Percentiles rank a stretch among this genome's conserved stretches.
phyloP scores from a whole-genome alignment of 2,888 invertebrate species.

The Trissoscelio sp. region DNA sequence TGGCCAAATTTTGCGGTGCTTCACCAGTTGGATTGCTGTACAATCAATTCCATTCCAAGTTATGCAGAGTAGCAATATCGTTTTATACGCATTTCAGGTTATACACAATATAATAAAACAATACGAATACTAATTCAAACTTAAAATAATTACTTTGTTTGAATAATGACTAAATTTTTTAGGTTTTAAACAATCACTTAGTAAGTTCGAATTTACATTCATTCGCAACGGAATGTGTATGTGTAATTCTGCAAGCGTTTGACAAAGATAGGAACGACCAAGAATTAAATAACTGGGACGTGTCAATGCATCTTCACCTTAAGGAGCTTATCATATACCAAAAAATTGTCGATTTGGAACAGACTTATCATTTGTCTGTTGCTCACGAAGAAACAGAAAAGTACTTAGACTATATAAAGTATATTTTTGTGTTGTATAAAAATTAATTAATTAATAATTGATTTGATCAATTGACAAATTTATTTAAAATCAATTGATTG shows the following conservation, averaged over 20 bases:
- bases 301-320: no score
- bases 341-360: conserved; percentile 91
- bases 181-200: conserved; percentile 86
- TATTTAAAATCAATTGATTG: no score
- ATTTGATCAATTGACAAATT: no score
- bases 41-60: conserved; percentile 91
- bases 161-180: no score
- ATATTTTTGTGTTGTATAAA: no score
- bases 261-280: conserved; percentile 85
- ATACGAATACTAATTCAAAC: no score
- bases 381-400: conserved; percentile 97
- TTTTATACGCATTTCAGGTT: conserved; percentile 89
- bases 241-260: conserved; percentile 92
- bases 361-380: conserved; percentile 95
- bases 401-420: no score
- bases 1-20: conserved; percentile 91
- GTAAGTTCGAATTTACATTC: conserved; percentile 90
- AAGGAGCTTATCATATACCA: conserved; percentile 92
- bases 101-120: conserved; percentile 38
- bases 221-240: conserved; percentile 95
- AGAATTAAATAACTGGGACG: conserved; percentile 86
- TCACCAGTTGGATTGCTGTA: conserved; percentile 96
- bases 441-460: no score
- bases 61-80: conserved; percentile 89
- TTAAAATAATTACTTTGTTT: no score